A percentile compares a stretch with the other conserved stretches of the same genome.
Conservation (phyloP, 2,113 vertebrate species). For the Pterophyllum scalare region DNA sequence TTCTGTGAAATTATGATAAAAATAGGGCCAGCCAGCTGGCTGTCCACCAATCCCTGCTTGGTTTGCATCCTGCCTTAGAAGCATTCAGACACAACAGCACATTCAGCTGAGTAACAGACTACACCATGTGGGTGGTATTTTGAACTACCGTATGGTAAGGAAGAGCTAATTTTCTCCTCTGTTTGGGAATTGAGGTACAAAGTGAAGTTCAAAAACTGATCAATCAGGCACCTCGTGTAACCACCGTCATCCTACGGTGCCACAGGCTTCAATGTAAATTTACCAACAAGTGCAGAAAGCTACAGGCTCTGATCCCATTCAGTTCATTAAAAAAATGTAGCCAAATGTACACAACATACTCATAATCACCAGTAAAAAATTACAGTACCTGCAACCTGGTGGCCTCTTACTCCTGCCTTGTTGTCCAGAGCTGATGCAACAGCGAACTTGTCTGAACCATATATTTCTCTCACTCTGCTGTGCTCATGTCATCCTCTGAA, state of each 20-base stretch:
- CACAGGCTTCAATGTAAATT: background rate
- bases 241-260: background rate
- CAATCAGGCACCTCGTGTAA: background rate
- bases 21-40: conserved; percentile 62
- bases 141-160: background rate
- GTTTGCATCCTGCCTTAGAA: conserved; percentile 22
- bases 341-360: background rate
- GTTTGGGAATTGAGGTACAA: background rate
- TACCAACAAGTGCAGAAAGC: background rate
- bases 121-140: background rate
- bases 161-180: conserved; percentile 10
- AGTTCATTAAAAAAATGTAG: background rate
- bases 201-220: background rate
- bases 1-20: conserved; percentile 85
- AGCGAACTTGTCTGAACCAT: conserved; percentile 38
- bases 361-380: background rate
- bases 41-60: conserved; percentile 21
- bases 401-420: conserved; percentile 13
- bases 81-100: conserved; percentile 30
- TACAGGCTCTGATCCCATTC: background rate
- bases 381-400: conserved; percentile 50
- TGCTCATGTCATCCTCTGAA: conserved; percentile 36
- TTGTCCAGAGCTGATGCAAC: conserved; percentile 36
- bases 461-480: conserved; percentile 11
- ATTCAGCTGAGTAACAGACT: conserved; percentile 16